Evolutionary conservation across 2,113 vertebrate species (phyloP), one percentile per base, ranked within the genome.

Genomic region (Lontra canadensis): DNA sequence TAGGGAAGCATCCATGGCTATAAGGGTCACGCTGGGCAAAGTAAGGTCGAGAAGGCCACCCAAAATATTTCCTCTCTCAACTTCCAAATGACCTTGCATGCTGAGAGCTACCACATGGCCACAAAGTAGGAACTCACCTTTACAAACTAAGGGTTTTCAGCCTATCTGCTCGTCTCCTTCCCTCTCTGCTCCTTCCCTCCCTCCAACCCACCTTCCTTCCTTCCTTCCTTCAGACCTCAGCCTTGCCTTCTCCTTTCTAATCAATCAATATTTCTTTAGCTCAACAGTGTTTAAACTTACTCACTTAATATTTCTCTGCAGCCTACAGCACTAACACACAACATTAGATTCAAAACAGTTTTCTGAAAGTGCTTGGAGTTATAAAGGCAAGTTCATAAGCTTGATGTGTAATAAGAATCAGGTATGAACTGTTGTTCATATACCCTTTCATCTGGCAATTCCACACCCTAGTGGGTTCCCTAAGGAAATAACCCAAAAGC

Each of bases 361-460:
- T 95, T 95, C 83, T 87, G 69, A 52, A 96, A 81, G 76, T 26
- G 92, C 94, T 92, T 42, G 34, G 69, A 88, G 84, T 85, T 89
- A 90, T 39, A 88, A 95, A 95, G 61, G 76, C 69, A 92, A 96
- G 80, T 78, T 86, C 69, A 80, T 71, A 84, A 97, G 29, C 59
- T 95, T 86, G 57, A 44, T 52, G 83, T 92, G 63, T 90, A 73
- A 49, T 78, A 81, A 86, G 21, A 95, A 52, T 55, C 44, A 57
- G 34, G 39, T 55, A 55, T 55, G 52, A 55, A 55, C 52, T 18
- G 15, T 17, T 55, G 52, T 61, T 94, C 20, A 20, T 36, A 20
- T 36, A 87, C 47, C 57, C 87, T 94, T 80, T 90, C 49, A 87
- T 61, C 44, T 78, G 73, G 34, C 31, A 96, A 73, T 61, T 67